Conservation (phyloP, 2,888 invertebrate genomes). For the Cantharis flavilabris region DNA sequence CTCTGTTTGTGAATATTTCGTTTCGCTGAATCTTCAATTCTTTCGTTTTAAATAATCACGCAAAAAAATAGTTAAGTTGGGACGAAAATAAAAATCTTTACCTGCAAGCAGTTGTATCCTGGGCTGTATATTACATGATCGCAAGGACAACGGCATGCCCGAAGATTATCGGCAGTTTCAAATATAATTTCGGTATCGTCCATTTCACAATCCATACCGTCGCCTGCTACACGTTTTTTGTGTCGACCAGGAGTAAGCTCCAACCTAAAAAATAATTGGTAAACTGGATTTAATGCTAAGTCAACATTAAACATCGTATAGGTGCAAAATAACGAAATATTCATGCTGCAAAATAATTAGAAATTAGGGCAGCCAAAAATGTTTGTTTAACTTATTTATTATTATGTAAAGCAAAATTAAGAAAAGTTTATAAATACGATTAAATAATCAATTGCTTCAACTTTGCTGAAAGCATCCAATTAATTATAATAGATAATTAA, state of each 20-base stretch:
- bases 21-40: not conserved
- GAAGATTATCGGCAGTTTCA: slow-evolving; percentile 50
- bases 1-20: not conserved
- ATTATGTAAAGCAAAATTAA: not conserved
- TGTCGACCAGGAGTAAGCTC: slow-evolving; percentile 18
- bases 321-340: not conserved
- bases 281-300: not conserved
- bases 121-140: slow-evolving; percentile 54
- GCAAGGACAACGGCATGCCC: slow-evolving; percentile 52
- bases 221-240: slow-evolving; percentile 50
- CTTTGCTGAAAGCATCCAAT: not conserved
- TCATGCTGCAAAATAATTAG: not conserved
- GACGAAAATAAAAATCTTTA: slow-evolving; percentile 35
- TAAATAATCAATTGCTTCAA: not conserved
- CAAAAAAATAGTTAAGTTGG: not conserved
- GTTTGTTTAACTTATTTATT: not conserved
- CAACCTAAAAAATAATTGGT: not conserved
- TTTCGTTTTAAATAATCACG: not conserved
- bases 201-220: slow-evolving; percentile 54
- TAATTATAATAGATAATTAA: not conserved
- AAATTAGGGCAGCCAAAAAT: not conserved
- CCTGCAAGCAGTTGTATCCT: slow-evolving; percentile 54
- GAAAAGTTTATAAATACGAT: not conserved
- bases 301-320: not conserved
- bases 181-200: slow-evolving; percentile 54